A percentile compares a stretch with the other conserved stretches of the same genome.
Conservation (phyloP, 2,888 invertebrate species). For the Troilus luridus region DNA sequence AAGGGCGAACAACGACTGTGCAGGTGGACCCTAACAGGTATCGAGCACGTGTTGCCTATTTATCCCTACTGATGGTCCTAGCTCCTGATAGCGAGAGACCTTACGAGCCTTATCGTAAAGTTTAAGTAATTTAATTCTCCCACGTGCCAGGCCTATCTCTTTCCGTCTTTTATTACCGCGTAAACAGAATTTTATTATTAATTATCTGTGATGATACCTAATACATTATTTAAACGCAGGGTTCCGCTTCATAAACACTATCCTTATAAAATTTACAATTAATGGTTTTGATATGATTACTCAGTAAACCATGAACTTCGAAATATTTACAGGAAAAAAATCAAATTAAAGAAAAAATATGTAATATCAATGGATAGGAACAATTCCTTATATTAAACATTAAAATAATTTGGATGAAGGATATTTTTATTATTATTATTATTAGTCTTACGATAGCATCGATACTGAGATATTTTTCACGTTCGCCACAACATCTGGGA, state of each 20-base stretch:
- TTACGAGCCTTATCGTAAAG: not conserved
- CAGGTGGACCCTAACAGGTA: not conserved
- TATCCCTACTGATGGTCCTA: not conserved
- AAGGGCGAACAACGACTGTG: not conserved
- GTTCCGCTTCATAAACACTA: too few species aligned
- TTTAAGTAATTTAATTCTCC: not conserved
- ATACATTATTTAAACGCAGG: too few species aligned
- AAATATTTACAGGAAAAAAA: too few species aligned
- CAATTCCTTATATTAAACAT: not conserved
- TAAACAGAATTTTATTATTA: not conserved
- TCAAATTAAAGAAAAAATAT: not conserved
- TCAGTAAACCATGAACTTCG: too few species aligned
- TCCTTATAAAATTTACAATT: too few species aligned
- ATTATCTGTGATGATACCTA: not conserved
- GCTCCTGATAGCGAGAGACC: not conserved
- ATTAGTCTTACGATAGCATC: too few species aligned
- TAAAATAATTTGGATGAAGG: not conserved
- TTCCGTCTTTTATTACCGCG: not conserved
- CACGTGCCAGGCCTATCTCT: not conserved
- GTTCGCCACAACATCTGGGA: too few species aligned
- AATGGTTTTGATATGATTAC: too few species aligned
- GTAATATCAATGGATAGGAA: too few species aligned
- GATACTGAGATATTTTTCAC: too few species aligned
- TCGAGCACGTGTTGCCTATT: not conserved
- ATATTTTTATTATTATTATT: too few species aligned